Conservation (phyloP, 2,888 invertebrate species). For the Drymonia ruficornis region DNA sequence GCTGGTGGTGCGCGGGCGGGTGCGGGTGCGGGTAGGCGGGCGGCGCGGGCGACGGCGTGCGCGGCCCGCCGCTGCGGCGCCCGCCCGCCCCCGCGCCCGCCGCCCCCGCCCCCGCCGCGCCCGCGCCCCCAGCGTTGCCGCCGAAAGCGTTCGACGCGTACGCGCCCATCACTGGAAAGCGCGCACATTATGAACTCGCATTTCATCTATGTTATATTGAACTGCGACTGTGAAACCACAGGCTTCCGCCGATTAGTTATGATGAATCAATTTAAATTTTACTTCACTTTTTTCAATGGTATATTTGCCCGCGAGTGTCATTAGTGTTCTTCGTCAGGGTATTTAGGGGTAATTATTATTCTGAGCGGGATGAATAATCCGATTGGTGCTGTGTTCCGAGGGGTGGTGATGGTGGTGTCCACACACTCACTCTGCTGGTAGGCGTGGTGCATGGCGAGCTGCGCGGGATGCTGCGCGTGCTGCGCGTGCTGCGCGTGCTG, state of each 20-base stretch:
- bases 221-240: too few relatives aligned
- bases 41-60: constrained; percentile 80
- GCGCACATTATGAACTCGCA: not conserved
- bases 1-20: constrained; percentile 57
- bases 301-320: too few relatives aligned
- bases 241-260: too few relatives aligned
- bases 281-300: too few relatives aligned
- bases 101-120: constrained; percentile 37
- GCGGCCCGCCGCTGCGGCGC: constrained; percentile 69
- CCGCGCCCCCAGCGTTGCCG: constrained; percentile 29
- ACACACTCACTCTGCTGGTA: constrained; percentile 76
- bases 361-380: too few relatives aligned
- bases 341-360: too few relatives aligned
- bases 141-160: constrained; percentile 51
- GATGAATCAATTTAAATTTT: too few relatives aligned
- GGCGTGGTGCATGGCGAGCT: constrained; percentile 62
- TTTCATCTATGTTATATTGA: too few relatives aligned
- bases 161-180: constrained; percentile 64
- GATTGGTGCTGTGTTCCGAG: too few relatives aligned
- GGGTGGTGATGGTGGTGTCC: too few relatives aligned
- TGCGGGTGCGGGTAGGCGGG: constrained; percentile 56
- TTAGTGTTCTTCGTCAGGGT: too few relatives aligned
- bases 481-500: constrained; percentile 32
- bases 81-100: constrained; percentile 40
- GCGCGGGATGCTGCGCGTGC: constrained; percentile 34